Percentiles rank a stretch among this genome's conserved stretches.
Evolutionary conservation across 2,113 vertebrate species (phyloP).

Genomic region (Tetrax tetrax): DNA sequence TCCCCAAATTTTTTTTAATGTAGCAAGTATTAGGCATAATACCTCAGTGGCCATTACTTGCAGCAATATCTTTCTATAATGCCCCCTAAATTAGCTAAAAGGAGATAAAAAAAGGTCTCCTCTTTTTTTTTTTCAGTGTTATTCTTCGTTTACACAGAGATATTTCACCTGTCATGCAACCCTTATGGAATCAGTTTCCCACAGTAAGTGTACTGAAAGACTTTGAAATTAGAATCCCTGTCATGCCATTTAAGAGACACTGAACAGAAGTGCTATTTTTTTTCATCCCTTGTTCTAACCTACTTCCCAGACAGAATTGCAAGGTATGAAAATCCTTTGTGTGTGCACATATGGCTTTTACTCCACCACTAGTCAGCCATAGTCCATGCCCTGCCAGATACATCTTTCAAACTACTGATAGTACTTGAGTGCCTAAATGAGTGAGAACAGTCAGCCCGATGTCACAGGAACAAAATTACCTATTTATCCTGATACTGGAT

Average conservation of each 20-base stretch:
- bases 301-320: not conserved
- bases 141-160: not conserved
- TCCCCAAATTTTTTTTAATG: not conserved
- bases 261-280: not conserved
- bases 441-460: not conserved
- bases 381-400: not conserved
- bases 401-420: not conserved
- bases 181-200: not conserved
- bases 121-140: not conserved
- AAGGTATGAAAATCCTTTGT: not conserved
- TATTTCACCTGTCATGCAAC: not conserved
- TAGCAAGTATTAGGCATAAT: not conserved
- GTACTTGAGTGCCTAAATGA: not conserved
- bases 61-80: not conserved
- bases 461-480: not conserved
- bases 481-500: not conserved
- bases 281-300: not conserved
- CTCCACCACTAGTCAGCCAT: not conserved
- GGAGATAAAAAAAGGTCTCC: not conserved
- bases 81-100: not conserved
- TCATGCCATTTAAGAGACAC: not conserved
- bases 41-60: not conserved
- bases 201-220: not conserved
- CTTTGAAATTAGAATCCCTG: not conserved
- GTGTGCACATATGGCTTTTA: not conserved